A percentile compares a stretch with the other conserved stretches of the same genome.
These are phyloP conservation scores for Sturnira hondurensis DNA, from an alignment of 2,113 vertebrate species.

Conservation along the genomic window DNA sequence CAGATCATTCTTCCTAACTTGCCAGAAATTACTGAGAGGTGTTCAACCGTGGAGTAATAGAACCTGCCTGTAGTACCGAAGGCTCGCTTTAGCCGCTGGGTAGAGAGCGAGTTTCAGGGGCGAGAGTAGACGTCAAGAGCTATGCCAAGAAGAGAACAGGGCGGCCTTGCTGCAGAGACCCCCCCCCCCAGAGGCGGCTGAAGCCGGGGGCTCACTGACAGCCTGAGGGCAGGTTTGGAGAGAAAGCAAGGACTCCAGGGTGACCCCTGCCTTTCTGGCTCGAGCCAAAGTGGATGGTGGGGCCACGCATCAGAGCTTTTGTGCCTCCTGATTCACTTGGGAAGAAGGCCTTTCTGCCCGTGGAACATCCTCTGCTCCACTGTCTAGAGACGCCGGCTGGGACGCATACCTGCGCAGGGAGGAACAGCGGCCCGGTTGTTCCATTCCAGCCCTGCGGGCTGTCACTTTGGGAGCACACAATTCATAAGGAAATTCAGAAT, in stretches of 20 bases:
- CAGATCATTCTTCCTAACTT: neutral
- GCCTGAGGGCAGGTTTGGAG: neutral
- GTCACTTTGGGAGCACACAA: neutral
- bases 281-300: neutral
- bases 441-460: neutral
- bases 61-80: neutral
- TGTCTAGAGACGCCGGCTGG: neutral
- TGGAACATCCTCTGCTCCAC: neutral
- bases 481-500: conserved; percentile 41
- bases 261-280: neutral
- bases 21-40: neutral
- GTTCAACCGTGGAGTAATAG: neutral
- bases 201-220: neutral
- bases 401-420: neutral
- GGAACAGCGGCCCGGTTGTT: conserved; percentile 33
- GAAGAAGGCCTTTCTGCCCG: neutral
- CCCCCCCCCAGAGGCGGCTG: rapidly evolving
- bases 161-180: neutral
- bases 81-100: too few relatives aligned
- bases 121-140: neutral
- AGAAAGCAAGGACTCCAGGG: neutral
- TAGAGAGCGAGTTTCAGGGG: neutral
- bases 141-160: too few relatives aligned
- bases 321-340: neutral
- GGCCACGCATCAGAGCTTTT: neutral